Conservation (phyloP, 2,888 invertebrate genomes). For the Drosophila anomalipes region DNA sequence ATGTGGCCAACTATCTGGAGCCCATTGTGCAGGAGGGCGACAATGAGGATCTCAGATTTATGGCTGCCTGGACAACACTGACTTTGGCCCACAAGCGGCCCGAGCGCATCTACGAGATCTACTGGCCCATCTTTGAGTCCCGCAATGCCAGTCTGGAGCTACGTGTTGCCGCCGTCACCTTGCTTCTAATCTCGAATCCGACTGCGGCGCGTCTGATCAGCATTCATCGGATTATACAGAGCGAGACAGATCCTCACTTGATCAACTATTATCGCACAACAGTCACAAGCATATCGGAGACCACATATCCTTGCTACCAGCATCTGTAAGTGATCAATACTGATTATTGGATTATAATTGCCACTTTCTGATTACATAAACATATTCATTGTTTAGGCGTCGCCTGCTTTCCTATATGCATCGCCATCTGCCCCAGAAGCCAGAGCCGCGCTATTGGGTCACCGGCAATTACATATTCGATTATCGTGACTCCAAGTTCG, state of each 20-base stretch:
- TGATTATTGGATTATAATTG: neutral
- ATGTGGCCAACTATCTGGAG: constrained; percentile 86
- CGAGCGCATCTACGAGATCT: constrained; percentile 87
- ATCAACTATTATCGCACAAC: constrained; percentile 91
- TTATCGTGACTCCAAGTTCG: constrained; percentile 88
- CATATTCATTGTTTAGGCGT: constrained; percentile 85
- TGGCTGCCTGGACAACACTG: constrained; percentile 89
- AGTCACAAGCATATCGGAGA: constrained; percentile 88
- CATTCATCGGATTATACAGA: constrained; percentile 89
- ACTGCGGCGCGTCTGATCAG: constrained; percentile 89
- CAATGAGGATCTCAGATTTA: constrained; percentile 86
- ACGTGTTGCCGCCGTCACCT: constrained; percentile 88
- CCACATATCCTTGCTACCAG: constrained; percentile 89
- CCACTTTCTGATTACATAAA: neutral
- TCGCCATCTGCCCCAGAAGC: constrained; percentile 87
- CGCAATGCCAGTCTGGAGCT: constrained; percentile 89
- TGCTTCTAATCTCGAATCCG: constrained; percentile 88
- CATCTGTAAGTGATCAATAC: constrained; percentile 87
- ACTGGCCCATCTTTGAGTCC: constrained; percentile 90
- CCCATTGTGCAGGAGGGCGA: constrained; percentile 87
- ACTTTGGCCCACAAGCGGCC: constrained; percentile 86
- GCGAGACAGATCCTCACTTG: constrained; percentile 88
- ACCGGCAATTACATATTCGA: constrained; percentile 91
- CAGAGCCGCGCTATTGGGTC: constrained; percentile 87
- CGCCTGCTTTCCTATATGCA: constrained; percentile 89